Evolutionary conservation across 2,113 vertebrate species (phyloP).

Genomic region (Neogale vison): DNA sequence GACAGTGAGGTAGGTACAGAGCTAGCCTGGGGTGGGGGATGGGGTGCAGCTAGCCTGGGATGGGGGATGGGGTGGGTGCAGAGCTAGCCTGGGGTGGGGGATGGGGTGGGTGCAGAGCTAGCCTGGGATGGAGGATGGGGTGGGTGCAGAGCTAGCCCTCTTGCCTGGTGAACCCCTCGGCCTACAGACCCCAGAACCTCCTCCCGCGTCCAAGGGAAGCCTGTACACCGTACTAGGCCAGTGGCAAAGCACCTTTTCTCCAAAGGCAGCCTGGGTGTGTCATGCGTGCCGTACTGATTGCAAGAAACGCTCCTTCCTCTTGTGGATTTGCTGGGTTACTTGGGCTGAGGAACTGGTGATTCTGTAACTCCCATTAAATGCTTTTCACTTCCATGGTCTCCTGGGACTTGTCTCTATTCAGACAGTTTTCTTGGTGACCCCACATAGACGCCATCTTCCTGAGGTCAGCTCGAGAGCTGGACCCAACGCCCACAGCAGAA

Average conservation of each 20-base stretch:
- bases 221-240: rapidly evolving
- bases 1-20: not conserved
- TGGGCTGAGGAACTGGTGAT: not conserved
- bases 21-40: not conserved
- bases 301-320: not conserved
- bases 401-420: too few species aligned
- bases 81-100: not conserved
- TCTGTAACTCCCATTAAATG: not conserved
- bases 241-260: not conserved
- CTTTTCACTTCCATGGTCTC: not conserved
- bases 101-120: too few species aligned
- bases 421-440: not conserved
- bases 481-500: not conserved
- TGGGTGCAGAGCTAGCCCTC: not conserved
- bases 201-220: rapidly evolving
- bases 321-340: not conserved
- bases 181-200: not conserved
- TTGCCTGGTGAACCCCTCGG: rapidly evolving
- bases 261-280: not conserved
- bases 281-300: rapidly evolving
- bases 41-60: too few species aligned
- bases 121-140: not conserved
- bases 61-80: too few species aligned
- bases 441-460: not conserved
- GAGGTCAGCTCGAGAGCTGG: too few species aligned